A percentile compares a stretch with the other conserved stretches of the same genome.
Evolutionary conservation across 1,140 invertebrate species (phyloP).

Genomic region (Teleopsis dalmanni): DNA sequence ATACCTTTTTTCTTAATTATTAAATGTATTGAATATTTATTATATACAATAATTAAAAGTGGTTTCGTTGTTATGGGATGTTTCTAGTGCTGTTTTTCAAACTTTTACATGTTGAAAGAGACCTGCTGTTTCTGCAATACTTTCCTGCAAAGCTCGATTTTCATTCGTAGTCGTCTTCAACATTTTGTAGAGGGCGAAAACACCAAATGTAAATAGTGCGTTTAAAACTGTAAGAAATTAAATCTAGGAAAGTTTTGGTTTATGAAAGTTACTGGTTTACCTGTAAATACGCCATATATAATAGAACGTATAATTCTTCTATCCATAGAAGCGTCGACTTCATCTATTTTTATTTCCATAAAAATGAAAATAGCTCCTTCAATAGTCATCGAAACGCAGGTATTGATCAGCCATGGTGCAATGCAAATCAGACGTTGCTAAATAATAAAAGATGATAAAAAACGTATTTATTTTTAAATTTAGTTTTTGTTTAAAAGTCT

Average conservation of each 20-base stretch:
- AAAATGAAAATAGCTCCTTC: constrained; percentile 33
- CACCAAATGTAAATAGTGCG: constrained; percentile 28
- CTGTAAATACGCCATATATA: constrained; percentile 34
- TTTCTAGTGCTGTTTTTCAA: too few relatives aligned
- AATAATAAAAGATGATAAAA: neutral
- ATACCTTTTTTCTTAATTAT: too few relatives aligned
- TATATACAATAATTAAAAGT: neutral
- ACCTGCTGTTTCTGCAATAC: constrained; percentile 31
- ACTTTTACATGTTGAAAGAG: constrained; percentile 36
- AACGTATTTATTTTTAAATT: neutral
- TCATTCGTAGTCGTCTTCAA: constrained; percentile 28
- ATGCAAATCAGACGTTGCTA: constrained; percentile 39
- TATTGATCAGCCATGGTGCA: constrained; percentile 38
- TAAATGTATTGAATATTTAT: neutral
- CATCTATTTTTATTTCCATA: constrained; percentile 36
- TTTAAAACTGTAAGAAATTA: constrained; percentile 21
- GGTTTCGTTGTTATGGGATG: neutral
- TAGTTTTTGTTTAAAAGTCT: too few relatives aligned
- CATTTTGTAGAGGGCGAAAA: constrained; percentile 33
- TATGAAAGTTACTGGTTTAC: constrained; percentile 13
- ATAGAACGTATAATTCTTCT: constrained; percentile 33
- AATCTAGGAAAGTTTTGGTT: neutral
- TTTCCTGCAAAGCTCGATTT: constrained; percentile 28
- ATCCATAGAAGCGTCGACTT: constrained; percentile 35
- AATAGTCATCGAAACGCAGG: constrained; percentile 27